Conservation (phyloP, 2,113 vertebrate species). For the Vidua macroura region DNA sequence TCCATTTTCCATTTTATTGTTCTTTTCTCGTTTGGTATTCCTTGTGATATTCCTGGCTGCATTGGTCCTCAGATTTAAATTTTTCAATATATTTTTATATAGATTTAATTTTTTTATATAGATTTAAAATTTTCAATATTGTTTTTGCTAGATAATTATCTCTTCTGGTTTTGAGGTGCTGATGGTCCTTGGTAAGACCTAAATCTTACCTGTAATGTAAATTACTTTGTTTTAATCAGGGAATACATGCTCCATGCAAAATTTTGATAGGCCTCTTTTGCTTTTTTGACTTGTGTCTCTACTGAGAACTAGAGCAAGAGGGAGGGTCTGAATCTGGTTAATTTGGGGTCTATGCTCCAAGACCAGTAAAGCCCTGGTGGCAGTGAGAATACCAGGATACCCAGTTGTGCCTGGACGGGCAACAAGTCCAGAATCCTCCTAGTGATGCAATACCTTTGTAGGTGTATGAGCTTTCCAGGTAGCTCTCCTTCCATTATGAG, state of each 20-base stretch:
- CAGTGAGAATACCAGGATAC: neutral
- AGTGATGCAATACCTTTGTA: neutral
- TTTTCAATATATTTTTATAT: too few relatives aligned
- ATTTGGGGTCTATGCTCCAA: neutral
- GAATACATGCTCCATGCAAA: neutral
- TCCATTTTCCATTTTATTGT: neutral
- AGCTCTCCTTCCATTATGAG: neutral
- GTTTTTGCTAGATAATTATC: neutral
- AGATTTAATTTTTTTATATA: too few relatives aligned
- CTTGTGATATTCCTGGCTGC: too few relatives aligned
- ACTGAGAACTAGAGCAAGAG: neutral
- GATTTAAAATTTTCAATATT: neutral
- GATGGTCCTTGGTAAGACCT: neutral
- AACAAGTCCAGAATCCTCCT: neutral
- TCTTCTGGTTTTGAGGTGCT: neutral
- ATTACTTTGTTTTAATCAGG: neutral
- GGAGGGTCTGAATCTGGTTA: neutral
- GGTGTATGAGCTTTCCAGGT: neutral
- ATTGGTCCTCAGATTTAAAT: too few relatives aligned
- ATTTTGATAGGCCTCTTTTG: neutral
- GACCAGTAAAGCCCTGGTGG: neutral
- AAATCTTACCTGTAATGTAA: neutral
- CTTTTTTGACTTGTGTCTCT: neutral
- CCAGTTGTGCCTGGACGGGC: neutral
- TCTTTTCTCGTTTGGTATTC: neutral